phyloP scores from a whole-genome alignment of 2,113 vertebrate species.

The Dasypus novemcinctus region DNA sequence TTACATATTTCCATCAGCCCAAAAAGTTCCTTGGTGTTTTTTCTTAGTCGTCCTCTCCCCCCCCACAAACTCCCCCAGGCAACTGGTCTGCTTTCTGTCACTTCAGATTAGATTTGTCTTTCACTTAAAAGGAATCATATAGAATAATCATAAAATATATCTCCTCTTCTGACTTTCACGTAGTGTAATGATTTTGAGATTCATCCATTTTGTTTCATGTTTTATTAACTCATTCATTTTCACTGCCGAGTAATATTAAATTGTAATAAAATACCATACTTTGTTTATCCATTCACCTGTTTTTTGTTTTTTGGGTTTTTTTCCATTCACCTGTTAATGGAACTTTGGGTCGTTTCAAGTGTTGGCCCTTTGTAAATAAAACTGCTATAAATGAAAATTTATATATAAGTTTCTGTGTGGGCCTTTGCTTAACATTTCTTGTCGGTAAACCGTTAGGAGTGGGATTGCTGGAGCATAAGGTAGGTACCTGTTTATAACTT shows the following conservation, averaged over 20 bases:
- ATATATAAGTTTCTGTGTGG: background rate
- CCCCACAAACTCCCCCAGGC: too few relatives aligned
- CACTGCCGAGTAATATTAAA: background rate
- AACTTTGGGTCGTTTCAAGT: background rate
- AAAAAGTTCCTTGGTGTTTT: background rate
- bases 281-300: background rate
- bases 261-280: background rate
- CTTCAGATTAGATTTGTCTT: background rate
- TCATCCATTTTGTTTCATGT: background rate
- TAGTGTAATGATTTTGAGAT: background rate
- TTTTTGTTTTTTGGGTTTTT: too few relatives aligned
- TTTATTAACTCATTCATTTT: background rate
- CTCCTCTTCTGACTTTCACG: background rate
- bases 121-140: background rate
- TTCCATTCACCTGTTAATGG: background rate
- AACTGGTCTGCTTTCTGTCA: background rate
- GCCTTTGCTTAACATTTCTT: background rate
- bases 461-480: background rate
- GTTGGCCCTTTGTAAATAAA: background rate
- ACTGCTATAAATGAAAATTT: background rate
- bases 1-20: background rate
- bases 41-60: background rate
- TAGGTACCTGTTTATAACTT: background rate
- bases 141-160: background rate
- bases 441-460: background rate